Percentiles rank a stretch among this genome's conserved stretches.
Conservation (phyloP, 2,888 invertebrate species). For the Lagria hirta region DNA sequence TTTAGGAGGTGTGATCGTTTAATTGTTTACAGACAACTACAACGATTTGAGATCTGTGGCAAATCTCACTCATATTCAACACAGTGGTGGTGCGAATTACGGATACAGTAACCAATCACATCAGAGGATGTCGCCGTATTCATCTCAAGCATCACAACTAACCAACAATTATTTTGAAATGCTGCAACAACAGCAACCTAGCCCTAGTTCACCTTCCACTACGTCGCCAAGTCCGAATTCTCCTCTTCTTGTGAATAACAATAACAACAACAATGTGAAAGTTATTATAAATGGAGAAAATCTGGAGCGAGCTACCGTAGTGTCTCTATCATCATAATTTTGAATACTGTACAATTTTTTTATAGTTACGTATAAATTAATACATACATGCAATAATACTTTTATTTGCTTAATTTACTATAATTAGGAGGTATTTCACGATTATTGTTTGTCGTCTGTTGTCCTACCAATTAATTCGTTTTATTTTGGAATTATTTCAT, state of each 20-base stretch:
- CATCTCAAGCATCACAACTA: conserved; percentile 48
- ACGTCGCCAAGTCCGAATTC: conserved; percentile 49
- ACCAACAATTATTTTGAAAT: conserved; percentile 48
- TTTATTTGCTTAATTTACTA: conserved; percentile 15
- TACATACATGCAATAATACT: conserved; percentile 21
- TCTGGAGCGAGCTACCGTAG: conserved; percentile 51
- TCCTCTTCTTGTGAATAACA: conserved; percentile 43
- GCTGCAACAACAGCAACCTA: conserved; percentile 44
- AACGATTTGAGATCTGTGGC: conserved; percentile 43
- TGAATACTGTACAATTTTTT: conserved; percentile 17
- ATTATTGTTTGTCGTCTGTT: conserved; percentile 11
- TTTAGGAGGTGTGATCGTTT: conserved; percentile 3
- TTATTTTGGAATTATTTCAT: conserved; percentile 2
- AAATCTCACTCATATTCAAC: conserved; percentile 43
- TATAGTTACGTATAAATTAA: conserved; percentile 18
- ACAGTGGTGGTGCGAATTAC: conserved; percentile 38
- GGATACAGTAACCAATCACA: conserved; percentile 36
- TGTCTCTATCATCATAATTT: conserved; percentile 46
- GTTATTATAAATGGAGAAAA: conserved; percentile 47
- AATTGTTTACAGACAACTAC: conserved; percentile 40
- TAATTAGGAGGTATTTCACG: conserved; percentile 9
- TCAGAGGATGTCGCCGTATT: conserved; percentile 48
- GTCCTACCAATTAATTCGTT: conserved; percentile 6
- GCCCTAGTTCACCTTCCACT: conserved; percentile 46
- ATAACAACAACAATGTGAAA: conserved; percentile 44